Evolutionary conservation across 2,797 vertebrate species (phyloP).

Genomic region (Typhlichthys subterraneus): DNA sequence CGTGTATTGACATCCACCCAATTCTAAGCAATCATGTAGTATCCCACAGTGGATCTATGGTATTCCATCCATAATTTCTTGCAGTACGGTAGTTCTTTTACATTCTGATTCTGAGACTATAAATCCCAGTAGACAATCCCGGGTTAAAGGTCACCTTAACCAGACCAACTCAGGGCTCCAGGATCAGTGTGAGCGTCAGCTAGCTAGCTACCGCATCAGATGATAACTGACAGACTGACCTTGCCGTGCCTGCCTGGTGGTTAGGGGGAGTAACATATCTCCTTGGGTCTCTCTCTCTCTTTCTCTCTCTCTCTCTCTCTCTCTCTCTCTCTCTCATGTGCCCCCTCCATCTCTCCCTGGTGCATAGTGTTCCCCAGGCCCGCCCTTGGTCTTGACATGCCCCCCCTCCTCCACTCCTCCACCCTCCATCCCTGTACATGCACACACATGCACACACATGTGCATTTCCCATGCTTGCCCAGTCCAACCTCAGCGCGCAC

Average conservation of each 20-base stretch:
- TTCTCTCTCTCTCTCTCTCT: conserved; percentile 50
- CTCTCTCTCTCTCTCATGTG: conserved; percentile 54
- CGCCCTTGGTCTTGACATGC: conserved; percentile 76
- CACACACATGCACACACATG: conserved; percentile 2
- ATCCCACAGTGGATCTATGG: no score
- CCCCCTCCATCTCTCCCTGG: conserved; percentile 58
- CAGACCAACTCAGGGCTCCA: conserved; percentile 26
- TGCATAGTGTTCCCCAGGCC: conserved; percentile 71
- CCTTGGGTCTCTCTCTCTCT: conserved; percentile 52
- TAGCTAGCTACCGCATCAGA: conserved; percentile 52
- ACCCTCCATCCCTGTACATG: conserved; percentile 33
- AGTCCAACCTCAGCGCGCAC: conserved; percentile 1
- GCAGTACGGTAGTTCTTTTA: conserved; percentile 15
- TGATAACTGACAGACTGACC: conserved; percentile 70
- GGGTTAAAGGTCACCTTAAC: conserved; percentile 28
- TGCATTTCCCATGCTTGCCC: background rate
- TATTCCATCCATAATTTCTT: conserved; percentile 8
- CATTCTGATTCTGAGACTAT: background rate
- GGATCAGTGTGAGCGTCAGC: conserved; percentile 44
- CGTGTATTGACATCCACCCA: no score
- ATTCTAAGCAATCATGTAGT: no score
- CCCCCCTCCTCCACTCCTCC: conserved; percentile 41
- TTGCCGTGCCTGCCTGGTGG: conserved; percentile 68
- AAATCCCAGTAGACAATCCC: conserved; percentile 20
- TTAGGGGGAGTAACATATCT: conserved; percentile 77